Evolutionary conservation across 2,113 vertebrate genomes (phyloP), one percentile per base, ranked within the genome.

Genomic region (Ctenodactylus gundi): DNA sequence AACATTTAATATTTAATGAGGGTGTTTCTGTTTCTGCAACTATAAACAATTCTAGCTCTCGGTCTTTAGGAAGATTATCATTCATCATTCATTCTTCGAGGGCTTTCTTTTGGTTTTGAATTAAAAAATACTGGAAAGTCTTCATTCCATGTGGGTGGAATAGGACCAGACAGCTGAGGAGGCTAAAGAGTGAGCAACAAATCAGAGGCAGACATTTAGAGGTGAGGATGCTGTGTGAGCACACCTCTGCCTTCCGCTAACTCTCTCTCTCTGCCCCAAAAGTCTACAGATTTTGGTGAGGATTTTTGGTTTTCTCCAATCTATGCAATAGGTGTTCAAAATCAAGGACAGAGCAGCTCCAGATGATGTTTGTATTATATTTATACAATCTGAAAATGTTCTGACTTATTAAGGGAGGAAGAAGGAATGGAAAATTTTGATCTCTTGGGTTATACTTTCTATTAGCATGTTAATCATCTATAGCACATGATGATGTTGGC

Each of bases 51-150:
- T 83, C 39, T 13, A 55, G 27, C 20, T 65, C 41, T 89, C 78
- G 51, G 21, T 20, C 6, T 90, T 85, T 75, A 60, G 36, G 82
- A 21, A 93, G 31, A 2, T 68, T n/a, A n/a, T n/a, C n/a, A n/a
- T n/a, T 41, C 17, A 88, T 3, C 57, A 49, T 29, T 51, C 51
- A 41, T 80, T 49, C 31, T 65, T 85, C 17, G 57, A 70, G 39
- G 57, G 3, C 15, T 90, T 94, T n/a, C 53, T 94, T 93, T 93
- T 90, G 77, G 18, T 89, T 81, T 94, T 36, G 4, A 44, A 53
- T 62, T 44, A 15, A 88, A 91, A 89, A 83, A 75, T 53, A 55
- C 68, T 68, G 67, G 46, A 80, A 94, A 76, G 25, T 3, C 36
- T 46, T 90, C 75, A 46, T 68, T 89, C 8, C 34, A 21, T n/a